Evolutionary conservation across 1,140 invertebrate genomes (phyloP), one percentile per base, ranked within the genome.

Genomic region (Zaprionus inermis): DNA sequence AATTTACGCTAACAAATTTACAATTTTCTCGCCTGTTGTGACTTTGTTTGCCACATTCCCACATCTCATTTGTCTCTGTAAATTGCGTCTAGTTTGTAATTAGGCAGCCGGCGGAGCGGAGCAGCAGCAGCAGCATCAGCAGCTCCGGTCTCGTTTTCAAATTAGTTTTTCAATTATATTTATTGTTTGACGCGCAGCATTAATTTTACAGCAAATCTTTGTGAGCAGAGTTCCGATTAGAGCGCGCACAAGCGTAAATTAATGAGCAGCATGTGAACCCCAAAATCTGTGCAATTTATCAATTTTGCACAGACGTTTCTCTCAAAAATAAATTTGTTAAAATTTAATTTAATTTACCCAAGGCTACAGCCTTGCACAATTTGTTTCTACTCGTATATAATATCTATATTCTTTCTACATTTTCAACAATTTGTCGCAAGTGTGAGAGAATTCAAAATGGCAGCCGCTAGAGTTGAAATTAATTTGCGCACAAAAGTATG

Each of bases 81-180:
- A 72, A 68, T 55, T 74, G 52, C 38, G 58, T 6, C 69, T 72
- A 56, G 49, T 66, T 72, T n/a, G 49, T 66, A 76, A 68, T 68
- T 67, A 65, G 77, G 30, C 20, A 22, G 36, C n/a, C 36, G 11
- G 12, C 32, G 30, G 3, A 46, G 22, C 14, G 14, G 30, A 16
- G 52, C 20, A 28, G 67, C 22, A 44, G 20, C 12, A 41, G 14
- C 41, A 66, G n/a, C 18, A 55, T 11, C n/a, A 9, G 5, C 24
- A 7, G 18, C 20, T 20, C 38, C 51, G 54, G 44, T 34, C 70
- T 16, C n/a, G 41, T 41, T 66, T 78, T 61, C 46, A 75, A 79
- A 88, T 89, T 80, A 88, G 77, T 78, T 80, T 89, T 83, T 68
- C 73, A 72, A 89, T 84, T 89, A 89, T 78, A 89, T 84, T 80